These are phyloP conservation scores for Eupelmus urozonus DNA, from an alignment of 2,888 invertebrate species.

Conservation along the genomic window DNA sequence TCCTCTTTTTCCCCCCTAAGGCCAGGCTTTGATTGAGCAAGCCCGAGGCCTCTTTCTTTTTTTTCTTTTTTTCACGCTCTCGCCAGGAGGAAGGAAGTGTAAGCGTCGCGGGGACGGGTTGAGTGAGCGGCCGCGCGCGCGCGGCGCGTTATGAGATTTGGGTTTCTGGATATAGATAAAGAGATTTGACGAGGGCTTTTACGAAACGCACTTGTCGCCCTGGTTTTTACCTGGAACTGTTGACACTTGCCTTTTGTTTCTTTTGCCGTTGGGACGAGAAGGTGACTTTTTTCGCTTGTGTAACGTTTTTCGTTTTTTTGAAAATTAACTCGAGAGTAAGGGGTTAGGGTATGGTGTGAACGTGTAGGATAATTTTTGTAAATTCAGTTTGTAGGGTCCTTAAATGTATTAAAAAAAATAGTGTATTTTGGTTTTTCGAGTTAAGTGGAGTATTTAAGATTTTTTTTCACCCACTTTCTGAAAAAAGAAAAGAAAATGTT, in stretches of 20 bases:
- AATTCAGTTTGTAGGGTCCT: too few relatives aligned
- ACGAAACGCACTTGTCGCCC: not conserved
- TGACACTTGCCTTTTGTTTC: not conserved
- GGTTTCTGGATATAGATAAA: constrained; percentile 14
- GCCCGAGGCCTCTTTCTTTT: too few relatives aligned
- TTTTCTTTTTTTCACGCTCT: not conserved
- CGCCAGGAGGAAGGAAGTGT: not conserved
- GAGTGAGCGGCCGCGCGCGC: not conserved
- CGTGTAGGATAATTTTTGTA: too few relatives aligned
- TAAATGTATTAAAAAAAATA: too few relatives aligned
- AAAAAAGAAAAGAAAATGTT: too few relatives aligned
- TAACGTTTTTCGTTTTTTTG: too few relatives aligned
- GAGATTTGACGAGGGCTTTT: not conserved
- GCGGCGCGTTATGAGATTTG: constrained; percentile 31
- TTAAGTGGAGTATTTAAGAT: too few relatives aligned
- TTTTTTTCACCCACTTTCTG: too few relatives aligned
- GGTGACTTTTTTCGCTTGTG: too few relatives aligned
- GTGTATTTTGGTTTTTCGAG: too few relatives aligned
- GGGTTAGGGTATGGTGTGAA: too few relatives aligned
- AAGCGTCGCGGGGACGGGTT: not conserved
- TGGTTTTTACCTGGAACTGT: not conserved
- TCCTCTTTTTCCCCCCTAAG: not conserved
- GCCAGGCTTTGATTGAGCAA: constrained; percentile 33
- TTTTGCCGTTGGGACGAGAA: not conserved
- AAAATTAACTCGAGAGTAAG: too few relatives aligned